These are phyloP conservation scores for Sipha flava DNA, from an alignment of 1,140 invertebrate genomes.

Conservation along the genomic window DNA sequence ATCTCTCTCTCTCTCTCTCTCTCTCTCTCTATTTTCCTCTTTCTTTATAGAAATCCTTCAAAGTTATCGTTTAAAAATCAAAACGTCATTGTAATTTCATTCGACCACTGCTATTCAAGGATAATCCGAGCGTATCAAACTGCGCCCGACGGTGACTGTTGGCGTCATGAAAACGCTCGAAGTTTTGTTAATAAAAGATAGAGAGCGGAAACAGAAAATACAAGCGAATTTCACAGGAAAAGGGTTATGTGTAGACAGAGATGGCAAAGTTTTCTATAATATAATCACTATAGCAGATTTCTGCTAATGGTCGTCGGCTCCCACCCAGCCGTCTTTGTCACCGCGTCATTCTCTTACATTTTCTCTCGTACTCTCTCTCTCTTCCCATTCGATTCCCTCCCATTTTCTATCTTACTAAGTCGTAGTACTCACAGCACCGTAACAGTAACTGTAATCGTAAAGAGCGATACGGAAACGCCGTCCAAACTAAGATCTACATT, in stretches of 20 bases:
- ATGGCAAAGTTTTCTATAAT: constrained; percentile 3
- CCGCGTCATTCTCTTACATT: background rate
- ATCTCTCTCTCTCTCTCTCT: too few relatives aligned
- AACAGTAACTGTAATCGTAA: background rate
- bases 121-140: background rate
- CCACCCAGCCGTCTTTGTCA: background rate
- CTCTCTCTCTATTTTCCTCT: too few relatives aligned
- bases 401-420: background rate
- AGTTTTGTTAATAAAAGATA: constrained; percentile 21
- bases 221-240: background rate
- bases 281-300: background rate
- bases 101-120: background rate
- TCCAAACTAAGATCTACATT: background rate
- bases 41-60: background rate
- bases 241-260: background rate
- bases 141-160: background rate
- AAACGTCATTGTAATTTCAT: background rate
- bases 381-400: background rate
- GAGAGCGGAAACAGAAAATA: background rate
- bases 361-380: background rate
- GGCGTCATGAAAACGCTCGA: background rate
- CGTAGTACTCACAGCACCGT: background rate
- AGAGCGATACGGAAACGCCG: background rate
- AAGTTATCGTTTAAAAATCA: constrained; percentile 9
- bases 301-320: background rate